These are phyloP conservation scores for Selene dorsalis DNA, from an alignment of 2,797 vertebrate species.

Conservation along the genomic window DNA sequence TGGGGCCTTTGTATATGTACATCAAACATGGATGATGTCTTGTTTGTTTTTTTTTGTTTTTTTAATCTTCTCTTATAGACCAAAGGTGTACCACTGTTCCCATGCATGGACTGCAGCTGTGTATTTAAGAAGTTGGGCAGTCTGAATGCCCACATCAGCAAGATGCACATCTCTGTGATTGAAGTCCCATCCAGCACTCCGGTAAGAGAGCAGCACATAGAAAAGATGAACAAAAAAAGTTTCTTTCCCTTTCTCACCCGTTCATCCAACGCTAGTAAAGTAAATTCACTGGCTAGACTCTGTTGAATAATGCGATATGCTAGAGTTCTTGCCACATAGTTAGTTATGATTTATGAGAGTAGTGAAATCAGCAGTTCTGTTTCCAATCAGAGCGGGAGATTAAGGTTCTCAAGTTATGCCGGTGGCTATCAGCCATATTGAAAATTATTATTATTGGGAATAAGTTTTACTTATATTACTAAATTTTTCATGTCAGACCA, in stretches of 20 bases:
- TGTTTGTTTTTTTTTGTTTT: background rate
- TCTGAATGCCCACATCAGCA: slow-evolving; percentile 98
- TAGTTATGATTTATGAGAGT: background rate
- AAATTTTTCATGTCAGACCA: background rate
- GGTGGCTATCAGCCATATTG: background rate
- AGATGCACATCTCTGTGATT: slow-evolving; percentile 94
- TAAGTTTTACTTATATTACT: background rate
- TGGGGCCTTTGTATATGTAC: too few relatives aligned
- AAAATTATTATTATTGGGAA: background rate
- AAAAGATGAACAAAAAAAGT: background rate
- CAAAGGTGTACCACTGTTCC: slow-evolving; percentile 82
- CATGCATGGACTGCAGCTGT: slow-evolving; percentile 97
- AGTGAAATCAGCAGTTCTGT: background rate
- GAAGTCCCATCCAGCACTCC: slow-evolving; percentile 80
- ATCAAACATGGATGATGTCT: too few relatives aligned
- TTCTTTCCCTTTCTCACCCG: background rate
- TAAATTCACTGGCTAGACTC: background rate
- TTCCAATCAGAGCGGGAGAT: background rate
- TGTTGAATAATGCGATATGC: background rate
- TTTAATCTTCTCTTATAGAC: slow-evolving; percentile 66
- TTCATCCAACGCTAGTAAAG: background rate
- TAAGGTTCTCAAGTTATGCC: background rate
- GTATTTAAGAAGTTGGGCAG: slow-evolving; percentile 98
- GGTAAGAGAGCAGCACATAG: slow-evolving; percentile 68
- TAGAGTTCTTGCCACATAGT: slow-evolving; percentile 7